Evolutionary conservation across 2,797 vertebrate genomes (phyloP).

Genomic region (Columba guinea): DNA sequence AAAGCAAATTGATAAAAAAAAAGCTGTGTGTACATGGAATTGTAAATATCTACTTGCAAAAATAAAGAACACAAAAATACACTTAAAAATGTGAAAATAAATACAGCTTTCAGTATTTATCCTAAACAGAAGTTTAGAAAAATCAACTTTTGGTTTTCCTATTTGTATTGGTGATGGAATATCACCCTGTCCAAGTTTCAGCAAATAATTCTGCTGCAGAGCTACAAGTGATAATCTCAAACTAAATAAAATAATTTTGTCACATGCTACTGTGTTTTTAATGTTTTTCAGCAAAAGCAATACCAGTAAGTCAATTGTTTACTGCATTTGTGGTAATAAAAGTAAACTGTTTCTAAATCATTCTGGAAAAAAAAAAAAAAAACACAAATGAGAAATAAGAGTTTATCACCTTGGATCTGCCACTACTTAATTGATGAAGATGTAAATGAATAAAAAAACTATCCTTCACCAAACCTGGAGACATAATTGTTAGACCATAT

Average conservation of each 20-base stretch:
- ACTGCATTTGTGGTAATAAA: neutral
- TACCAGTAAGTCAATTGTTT: neutral
- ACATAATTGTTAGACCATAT: neutral
- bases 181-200: neutral
- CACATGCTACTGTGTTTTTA: neutral
- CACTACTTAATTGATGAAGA: neutral
- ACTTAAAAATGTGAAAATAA: neutral
- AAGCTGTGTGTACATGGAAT: neutral
- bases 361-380: neutral
- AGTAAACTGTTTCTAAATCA: neutral
- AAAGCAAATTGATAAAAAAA: neutral
- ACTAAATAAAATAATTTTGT: neutral
- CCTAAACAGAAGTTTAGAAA: neutral
- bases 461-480: neutral
- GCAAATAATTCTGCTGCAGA: neutral
- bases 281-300: neutral
- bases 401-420: neutral
- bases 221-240: neutral
- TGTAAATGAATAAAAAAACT: neutral
- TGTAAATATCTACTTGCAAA: neutral
- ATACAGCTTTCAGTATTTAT: neutral
- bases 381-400: neutral
- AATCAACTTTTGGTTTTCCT: neutral
- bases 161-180: neutral
- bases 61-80: neutral